Conservation (phyloP, 2,888 invertebrate species). For the Alloplasta piceator region DNA sequence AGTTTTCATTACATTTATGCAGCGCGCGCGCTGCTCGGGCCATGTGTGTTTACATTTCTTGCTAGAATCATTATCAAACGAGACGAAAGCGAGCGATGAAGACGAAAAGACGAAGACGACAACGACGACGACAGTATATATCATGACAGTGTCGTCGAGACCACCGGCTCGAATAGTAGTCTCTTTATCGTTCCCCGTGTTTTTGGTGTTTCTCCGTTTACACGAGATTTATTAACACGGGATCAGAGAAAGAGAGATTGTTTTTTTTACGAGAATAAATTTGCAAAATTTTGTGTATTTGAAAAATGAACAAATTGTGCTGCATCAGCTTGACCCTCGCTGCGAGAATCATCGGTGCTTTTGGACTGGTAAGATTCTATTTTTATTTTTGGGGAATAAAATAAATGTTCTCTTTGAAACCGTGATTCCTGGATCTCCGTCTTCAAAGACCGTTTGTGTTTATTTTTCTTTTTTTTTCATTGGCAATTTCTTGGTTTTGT, state of each 20-base stretch:
- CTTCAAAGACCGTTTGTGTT: not conserved
- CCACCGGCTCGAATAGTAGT: slow-evolving; percentile 62
- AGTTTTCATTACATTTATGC: slow-evolving; percentile 62
- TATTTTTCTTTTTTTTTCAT: too few species aligned
- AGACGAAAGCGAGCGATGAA: not conserved
- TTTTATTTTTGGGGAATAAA: too few species aligned
- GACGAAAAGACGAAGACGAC: too few species aligned
- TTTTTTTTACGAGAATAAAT: slow-evolving; percentile 49
- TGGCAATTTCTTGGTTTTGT: not conserved
- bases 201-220: slow-evolving; percentile 10
- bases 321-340: slow-evolving; percentile 77
- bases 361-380: slow-evolving; percentile 78
- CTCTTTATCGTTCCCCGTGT: slow-evolving; percentile 40
- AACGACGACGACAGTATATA: too few species aligned
- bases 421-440: too few species aligned
- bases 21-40: slow-evolving; percentile 38
- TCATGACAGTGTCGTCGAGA: slow-evolving; percentile 60
- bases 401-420: too few species aligned
- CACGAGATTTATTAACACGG: slow-evolving; percentile 45
- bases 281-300: slow-evolving; percentile 8
- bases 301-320: slow-evolving; percentile 74
- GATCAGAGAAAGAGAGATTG: slow-evolving; percentile 56
- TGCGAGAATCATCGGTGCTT: slow-evolving; percentile 78
- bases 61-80: slow-evolving; percentile 69
- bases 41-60: slow-evolving; percentile 77